phyloP scores from a whole-genome alignment of 2,113 vertebrate genomes.

The Leptodactylus fuscus region DNA sequence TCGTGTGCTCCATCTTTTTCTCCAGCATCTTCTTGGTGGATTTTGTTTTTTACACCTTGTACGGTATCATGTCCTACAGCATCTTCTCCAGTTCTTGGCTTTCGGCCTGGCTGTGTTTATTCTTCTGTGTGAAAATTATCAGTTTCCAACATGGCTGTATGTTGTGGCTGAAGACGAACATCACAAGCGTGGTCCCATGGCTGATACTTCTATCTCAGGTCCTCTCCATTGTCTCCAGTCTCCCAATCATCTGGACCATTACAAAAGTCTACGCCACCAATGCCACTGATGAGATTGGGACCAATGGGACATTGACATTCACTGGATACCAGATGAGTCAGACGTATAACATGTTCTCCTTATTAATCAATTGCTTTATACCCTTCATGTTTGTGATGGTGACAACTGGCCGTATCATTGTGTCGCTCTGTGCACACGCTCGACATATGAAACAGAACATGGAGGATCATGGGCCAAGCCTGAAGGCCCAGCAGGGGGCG shows the following conservation, averaged over 20 bases:
- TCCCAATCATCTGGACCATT: neutral
- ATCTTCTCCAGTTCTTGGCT: conserved; percentile 50
- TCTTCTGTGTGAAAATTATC: conserved; percentile 44
- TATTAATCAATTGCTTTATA: conserved; percentile 12
- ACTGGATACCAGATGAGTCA: neutral
- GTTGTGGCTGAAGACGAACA: conserved; percentile 21
- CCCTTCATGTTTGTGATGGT: conserved; percentile 44
- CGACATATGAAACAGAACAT: conserved; percentile 48
- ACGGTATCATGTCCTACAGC: neutral
- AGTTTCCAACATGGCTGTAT: conserved; percentile 23
- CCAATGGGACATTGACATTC: neutral
- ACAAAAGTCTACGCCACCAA: conserved; percentile 1
- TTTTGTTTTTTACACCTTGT: conserved; percentile 1
- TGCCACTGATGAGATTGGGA: neutral
- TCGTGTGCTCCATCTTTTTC: neutral
- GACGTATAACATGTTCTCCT: neutral
- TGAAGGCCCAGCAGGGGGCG: conserved; percentile 35
- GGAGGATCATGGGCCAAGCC: neutral
- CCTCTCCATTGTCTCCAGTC: neutral
- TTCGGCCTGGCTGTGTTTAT: conserved; percentile 39
- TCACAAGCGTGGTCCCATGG: conserved; percentile 23
- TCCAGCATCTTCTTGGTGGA: neutral
- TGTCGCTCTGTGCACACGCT: conserved; percentile 20
- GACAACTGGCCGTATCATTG: conserved; percentile 33
- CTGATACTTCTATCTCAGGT: conserved; percentile 36